Evolutionary conservation across 2,888 invertebrate species (phyloP).

Genomic region (Serrognathus titanus): DNA sequence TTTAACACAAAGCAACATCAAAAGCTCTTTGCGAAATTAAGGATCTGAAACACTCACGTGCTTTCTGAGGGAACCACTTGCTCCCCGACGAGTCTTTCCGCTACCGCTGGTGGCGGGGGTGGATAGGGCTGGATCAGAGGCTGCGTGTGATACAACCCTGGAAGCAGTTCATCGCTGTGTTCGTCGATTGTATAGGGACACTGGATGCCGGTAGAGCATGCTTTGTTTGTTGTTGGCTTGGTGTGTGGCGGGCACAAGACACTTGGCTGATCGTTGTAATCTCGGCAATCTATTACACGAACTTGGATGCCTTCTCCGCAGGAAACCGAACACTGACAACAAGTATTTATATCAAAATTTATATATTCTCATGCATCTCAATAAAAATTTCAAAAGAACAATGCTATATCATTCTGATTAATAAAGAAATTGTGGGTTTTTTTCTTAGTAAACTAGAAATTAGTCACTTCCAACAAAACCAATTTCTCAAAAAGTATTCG

Average conservation of each 20-base stretch:
- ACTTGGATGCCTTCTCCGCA: conserved; percentile 86
- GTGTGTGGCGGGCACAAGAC: conserved; percentile 63
- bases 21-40: conserved; percentile 15
- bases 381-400: not conserved
- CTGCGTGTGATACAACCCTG: conserved; percentile 61
- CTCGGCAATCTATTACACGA: conserved; percentile 77
- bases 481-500: too few species aligned
- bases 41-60: conserved; percentile 60
- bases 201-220: conserved; percentile 71
- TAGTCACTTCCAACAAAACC: too few species aligned
- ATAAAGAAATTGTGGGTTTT: not conserved
- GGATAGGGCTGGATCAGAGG: conserved; percentile 66
- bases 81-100: conserved; percentile 68
- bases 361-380: not conserved
- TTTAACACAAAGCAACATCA: conserved; percentile 18
- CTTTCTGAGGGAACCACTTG: conserved; percentile 73
- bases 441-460: too few species aligned
- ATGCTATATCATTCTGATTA: not conserved
- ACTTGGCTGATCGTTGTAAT: conserved; percentile 54
- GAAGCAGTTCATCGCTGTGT: conserved; percentile 58
- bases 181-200: conserved; percentile 55
- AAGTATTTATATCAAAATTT: not conserved
- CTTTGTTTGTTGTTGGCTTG: conserved; percentile 67
- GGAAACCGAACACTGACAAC: conserved; percentile 81
- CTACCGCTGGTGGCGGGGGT: conserved; percentile 59